Conservation (phyloP, 2,888 invertebrate genomes). For the Fissipunctia ypsillon region DNA sequence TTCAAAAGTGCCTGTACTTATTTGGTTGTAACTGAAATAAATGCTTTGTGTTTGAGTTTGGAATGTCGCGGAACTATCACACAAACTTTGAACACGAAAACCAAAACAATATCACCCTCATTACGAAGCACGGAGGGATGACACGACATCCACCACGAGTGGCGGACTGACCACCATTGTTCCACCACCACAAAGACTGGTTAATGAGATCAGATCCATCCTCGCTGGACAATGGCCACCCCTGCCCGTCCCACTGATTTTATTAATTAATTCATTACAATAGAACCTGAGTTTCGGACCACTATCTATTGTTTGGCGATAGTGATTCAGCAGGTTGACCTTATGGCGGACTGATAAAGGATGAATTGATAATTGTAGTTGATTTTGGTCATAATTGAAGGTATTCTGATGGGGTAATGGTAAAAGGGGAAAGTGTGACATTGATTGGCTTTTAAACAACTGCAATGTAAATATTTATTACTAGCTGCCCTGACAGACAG, state of each 20-base stretch:
- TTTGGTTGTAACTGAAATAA: not conserved
- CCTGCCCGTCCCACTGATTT: constrained; percentile 84
- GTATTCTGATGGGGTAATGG: constrained; percentile 6
- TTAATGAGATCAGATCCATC: constrained; percentile 90
- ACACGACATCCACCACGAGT: constrained; percentile 76
- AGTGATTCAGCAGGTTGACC: constrained; percentile 85
- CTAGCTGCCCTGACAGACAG: no score
- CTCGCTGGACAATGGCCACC: constrained; percentile 86
- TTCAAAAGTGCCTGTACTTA: not conserved
- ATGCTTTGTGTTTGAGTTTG: not conserved
- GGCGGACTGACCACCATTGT: constrained; percentile 80
- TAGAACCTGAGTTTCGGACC: constrained; percentile 86
- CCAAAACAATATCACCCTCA: constrained; percentile 58
- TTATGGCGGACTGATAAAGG: constrained; percentile 63
- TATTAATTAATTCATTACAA: constrained; percentile 91
- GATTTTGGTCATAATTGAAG: constrained; percentile 57
- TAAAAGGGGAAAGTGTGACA: not conserved
- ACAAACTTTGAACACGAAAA: constrained; percentile 24
- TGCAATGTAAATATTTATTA: not conserved
- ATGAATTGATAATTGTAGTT: constrained; percentile 58
- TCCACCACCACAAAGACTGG: constrained; percentile 87
- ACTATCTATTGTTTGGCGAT: constrained; percentile 82
- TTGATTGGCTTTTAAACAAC: not conserved
- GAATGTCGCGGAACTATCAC: not conserved
- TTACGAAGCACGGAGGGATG: constrained; percentile 59